Conservation (phyloP, 2,113 vertebrate species). For the Calypte anna region DNA sequence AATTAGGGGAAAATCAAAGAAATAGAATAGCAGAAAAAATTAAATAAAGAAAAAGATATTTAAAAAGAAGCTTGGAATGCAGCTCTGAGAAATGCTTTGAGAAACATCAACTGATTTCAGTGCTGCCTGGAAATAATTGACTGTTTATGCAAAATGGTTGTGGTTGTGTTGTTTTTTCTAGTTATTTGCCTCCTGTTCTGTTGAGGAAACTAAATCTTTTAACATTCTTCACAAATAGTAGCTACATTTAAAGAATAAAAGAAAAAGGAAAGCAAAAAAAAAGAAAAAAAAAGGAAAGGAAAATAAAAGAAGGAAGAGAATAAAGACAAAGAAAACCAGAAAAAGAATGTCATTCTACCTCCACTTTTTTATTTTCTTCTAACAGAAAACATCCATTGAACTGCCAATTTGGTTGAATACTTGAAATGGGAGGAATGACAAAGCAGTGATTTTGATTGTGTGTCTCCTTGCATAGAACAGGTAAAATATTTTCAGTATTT, state of each 20-base stretch:
- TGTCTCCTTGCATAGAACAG: neutral
- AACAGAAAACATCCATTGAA: neutral
- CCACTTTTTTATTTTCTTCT: neutral
- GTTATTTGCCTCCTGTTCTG: neutral
- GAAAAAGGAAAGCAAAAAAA: fast-evolving
- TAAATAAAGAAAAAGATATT: neutral
- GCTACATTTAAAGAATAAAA: neutral
- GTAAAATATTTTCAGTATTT: neutral
- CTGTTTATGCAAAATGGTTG: neutral
- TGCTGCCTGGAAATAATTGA: neutral
- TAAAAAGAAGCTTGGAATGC: neutral
- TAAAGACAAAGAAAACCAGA: too few species aligned
- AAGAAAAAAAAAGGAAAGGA: fast-evolving
- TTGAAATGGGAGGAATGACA: neutral
- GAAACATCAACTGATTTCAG: neutral
- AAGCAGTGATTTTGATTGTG: neutral
- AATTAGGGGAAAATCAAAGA: neutral
- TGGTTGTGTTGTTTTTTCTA: neutral
- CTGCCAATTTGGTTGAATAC: neutral
- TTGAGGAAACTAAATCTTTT: neutral
- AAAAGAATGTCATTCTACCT: neutral
- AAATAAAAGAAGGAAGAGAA: fast-evolving
- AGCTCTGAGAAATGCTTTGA: neutral
- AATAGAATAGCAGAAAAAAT: neutral
- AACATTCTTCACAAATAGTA: neutral